These are phyloP conservation scores for Scaptodrosophila latifasciaeformis DNA, from an alignment of 2,888 invertebrate species.

Conservation along the genomic window DNA sequence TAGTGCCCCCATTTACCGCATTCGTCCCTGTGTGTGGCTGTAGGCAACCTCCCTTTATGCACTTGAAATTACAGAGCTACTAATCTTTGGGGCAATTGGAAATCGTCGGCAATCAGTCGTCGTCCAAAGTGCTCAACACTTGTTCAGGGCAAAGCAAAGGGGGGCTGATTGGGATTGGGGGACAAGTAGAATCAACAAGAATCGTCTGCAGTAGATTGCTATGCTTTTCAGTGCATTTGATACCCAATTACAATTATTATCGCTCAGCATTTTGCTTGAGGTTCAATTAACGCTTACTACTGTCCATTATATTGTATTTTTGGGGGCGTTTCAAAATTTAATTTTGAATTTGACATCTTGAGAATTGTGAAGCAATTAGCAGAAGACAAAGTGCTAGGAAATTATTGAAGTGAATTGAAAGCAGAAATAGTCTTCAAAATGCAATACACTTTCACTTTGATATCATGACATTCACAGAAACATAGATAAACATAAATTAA, in stretches of 20 bases:
- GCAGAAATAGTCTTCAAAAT: too few species aligned
- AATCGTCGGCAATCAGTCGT: too few species aligned
- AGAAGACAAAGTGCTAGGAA: too few species aligned
- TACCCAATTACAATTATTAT: slow-evolving; percentile 55
- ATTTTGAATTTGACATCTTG: slow-evolving; percentile 45
- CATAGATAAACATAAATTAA: too few species aligned
- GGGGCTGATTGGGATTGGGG: slow-evolving; percentile 19
- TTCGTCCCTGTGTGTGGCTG: slow-evolving; percentile 15
- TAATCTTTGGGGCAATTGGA: slow-evolving; percentile 25
- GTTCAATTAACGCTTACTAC: slow-evolving; percentile 67
- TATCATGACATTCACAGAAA: too few species aligned
- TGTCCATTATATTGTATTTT: slow-evolving; percentile 55
- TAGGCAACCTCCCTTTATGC: slow-evolving; percentile 25
- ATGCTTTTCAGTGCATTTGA: too few species aligned
- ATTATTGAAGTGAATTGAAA: too few species aligned
- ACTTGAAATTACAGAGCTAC: slow-evolving; percentile 29
- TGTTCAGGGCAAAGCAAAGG: neutral
- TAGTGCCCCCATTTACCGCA: neutral
- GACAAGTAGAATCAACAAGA: slow-evolving; percentile 1
- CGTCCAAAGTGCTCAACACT: too few species aligned
- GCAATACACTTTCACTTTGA: too few species aligned
- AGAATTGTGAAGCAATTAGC: too few species aligned
- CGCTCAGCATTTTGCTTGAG: slow-evolving; percentile 50
- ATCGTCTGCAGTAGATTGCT: too few species aligned
- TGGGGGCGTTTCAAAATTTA: slow-evolving; percentile 52